Evolutionary conservation across 2,113 vertebrate species (phyloP).

Genomic region (Notarius lentiginosus): DNA sequence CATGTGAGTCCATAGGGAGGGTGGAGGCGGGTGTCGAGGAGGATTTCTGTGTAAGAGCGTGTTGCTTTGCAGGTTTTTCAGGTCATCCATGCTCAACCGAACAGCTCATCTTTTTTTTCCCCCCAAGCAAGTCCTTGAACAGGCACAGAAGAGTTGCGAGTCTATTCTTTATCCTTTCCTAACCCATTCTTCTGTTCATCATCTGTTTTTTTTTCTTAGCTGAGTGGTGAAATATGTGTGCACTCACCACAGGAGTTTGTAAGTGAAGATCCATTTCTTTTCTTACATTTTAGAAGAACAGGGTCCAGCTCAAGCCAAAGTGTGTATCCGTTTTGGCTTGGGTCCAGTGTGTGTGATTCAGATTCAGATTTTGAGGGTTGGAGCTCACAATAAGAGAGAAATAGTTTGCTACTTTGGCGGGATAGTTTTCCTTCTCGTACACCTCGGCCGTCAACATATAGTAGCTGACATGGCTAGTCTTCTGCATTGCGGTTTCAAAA

Average conservation of each 20-base stretch:
- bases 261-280: constrained; percentile 4
- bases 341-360: background rate
- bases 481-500: background rate
- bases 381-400: background rate
- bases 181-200: background rate
- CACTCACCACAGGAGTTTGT: background rate
- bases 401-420: background rate
- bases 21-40: background rate
- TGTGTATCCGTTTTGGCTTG: constrained; percentile 32
- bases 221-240: background rate
- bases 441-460: background rate
- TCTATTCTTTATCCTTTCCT: background rate
- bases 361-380: too few relatives aligned
- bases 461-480: background rate
- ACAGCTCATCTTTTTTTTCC: constrained; percentile 33
- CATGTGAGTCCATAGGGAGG: background rate
- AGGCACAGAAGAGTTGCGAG: background rate
- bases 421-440: background rate
- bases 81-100: constrained; percentile 36
- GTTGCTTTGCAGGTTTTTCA: constrained; percentile 49
- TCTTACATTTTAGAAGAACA: background rate
- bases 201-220: background rate
- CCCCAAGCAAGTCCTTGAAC: background rate
- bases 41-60: background rate
- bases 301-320: constrained; percentile 8